phyloP scores from a whole-genome alignment of 2,113 vertebrate species.

The Monopterus albus region DNA sequence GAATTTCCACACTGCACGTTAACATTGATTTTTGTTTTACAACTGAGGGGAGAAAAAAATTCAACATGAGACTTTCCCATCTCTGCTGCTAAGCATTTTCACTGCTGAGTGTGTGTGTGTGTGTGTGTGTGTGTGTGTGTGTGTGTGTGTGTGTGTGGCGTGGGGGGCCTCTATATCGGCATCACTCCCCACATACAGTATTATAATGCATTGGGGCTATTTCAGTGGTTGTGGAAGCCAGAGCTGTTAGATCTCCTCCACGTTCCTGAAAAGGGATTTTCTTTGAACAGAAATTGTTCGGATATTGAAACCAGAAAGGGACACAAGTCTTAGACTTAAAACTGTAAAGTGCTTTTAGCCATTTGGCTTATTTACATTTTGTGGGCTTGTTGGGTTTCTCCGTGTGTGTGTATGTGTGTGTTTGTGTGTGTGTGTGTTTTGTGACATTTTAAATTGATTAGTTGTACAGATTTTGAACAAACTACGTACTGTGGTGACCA shows the following conservation, averaged over 20 bases:
- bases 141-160: too few species aligned
- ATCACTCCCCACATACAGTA: constrained; percentile 49
- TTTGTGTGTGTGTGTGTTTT: not conserved
- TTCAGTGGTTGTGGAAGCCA: constrained; percentile 24
- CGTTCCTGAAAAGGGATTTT: constrained; percentile 2
- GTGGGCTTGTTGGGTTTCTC: too few species aligned
- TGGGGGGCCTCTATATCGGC: constrained; percentile 54
- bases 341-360: too few species aligned
- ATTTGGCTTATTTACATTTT: not conserved
- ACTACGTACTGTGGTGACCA: not conserved
- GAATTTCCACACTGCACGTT: not conserved
- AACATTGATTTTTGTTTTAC: constrained; percentile 13
- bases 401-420: too few species aligned
- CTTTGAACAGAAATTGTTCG: not conserved
- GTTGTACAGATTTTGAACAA: not conserved
- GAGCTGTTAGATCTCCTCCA: constrained; percentile 9
- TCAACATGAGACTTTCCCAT: constrained; percentile 17
- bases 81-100: constrained; percentile 43
- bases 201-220: constrained; percentile 35
- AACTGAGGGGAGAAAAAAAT: constrained; percentile 13
- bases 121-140: too few species aligned
- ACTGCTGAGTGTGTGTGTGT: constrained; percentile 3
- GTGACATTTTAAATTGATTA: not conserved
- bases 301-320: not conserved
- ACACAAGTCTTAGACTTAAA: not conserved